Base-by-base conservation (phyloP, 1,140 invertebrate genomes). In the Reticulitermes speratus region DNA sequence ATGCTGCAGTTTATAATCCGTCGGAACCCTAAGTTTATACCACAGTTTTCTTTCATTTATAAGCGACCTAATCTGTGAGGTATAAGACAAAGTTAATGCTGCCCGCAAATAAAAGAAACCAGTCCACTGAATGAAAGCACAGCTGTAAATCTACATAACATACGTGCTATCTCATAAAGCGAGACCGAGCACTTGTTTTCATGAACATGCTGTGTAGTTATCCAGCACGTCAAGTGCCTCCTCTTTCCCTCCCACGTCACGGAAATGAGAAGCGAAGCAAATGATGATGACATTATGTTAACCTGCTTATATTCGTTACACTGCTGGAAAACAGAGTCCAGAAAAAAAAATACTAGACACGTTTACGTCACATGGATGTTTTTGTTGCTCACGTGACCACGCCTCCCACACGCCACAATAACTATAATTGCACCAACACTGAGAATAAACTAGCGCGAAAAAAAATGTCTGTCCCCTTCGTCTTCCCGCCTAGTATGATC, bases 231-330 rank as follows among this genome's bases (percentile, higher is more conserved):
- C 65, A 30, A n/a, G 25, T 16, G 7, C 65, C 19, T 21, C n/a
- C 65, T 75, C n/a, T 75, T 14, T 75, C 65, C 3, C 65, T 75
- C 65, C n/a, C 65, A n/a, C 65, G 65, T 25, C 65, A 75, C 25
- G 65, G 65, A 75, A 75, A 75, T 30, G 65, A 75, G 65, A 75
- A 30, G n/a, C 65, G 65, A 75, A 30, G 65, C 65, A 75, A 75
- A 75, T 75, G 65, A 75, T 75, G 65, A 75, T 75, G 65, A 75
- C 65, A 75, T 75, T 75, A 75, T 30, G 65, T 75, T 75, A 75
- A 75, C 65, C 65, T 75, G 65, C 65, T 75, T 75, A 75, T 75
- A 75, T 30, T 75, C 25, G 65, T 75, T 75, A 75, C 12, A 75
- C 65, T 75, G 65, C 65, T 14, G 65, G 65, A 75, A 75, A 75